A percentile compares a stretch with the other conserved stretches of the same genome.
Conservation (phyloP, 2,113 vertebrate species). For the Xenotilapia caudafasciata region DNA sequence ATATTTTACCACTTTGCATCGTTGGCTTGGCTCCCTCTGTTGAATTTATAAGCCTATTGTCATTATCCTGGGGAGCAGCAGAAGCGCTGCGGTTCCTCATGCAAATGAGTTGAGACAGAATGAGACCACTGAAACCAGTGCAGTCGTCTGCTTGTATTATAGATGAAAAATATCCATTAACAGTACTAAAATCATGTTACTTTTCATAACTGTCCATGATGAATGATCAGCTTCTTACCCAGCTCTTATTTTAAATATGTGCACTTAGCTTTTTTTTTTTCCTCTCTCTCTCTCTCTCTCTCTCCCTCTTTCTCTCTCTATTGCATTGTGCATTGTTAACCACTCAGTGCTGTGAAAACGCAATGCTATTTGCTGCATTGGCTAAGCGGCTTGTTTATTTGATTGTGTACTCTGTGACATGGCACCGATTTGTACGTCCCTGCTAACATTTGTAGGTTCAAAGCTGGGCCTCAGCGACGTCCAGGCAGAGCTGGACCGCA, state of each 20-base stretch:
- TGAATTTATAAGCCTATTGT: background rate
- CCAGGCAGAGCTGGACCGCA: slow-evolving; percentile 95
- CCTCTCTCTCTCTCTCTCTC: accelerated
- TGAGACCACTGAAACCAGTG: background rate
- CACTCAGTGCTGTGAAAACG: background rate
- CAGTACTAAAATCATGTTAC: background rate
- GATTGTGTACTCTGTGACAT: background rate
- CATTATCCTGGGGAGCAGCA: background rate
- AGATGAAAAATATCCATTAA: background rate
- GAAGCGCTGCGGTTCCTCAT: background rate
- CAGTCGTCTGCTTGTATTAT: background rate
- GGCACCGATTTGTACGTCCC: background rate
- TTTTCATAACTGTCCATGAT: background rate
- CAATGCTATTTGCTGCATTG: background rate
- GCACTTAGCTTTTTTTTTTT: background rate
- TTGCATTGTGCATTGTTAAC: slow-evolving; percentile 1
- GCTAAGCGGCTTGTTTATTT: background rate
- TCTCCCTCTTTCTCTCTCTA: accelerated
- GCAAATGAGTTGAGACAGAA: slow-evolving; percentile 6
- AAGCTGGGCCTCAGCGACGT: slow-evolving; percentile 94
- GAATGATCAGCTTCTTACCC: background rate
- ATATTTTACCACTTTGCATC: background rate
- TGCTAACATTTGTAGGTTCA: slow-evolving; percentile 73
- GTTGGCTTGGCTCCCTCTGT: background rate
- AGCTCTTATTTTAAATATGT: slow-evolving; percentile 41